A percentile compares a stretch with the other conserved stretches of the same genome.
Conservation (phyloP, 2,888 invertebrate genomes). For the Lasioglossum lativentre region DNA sequence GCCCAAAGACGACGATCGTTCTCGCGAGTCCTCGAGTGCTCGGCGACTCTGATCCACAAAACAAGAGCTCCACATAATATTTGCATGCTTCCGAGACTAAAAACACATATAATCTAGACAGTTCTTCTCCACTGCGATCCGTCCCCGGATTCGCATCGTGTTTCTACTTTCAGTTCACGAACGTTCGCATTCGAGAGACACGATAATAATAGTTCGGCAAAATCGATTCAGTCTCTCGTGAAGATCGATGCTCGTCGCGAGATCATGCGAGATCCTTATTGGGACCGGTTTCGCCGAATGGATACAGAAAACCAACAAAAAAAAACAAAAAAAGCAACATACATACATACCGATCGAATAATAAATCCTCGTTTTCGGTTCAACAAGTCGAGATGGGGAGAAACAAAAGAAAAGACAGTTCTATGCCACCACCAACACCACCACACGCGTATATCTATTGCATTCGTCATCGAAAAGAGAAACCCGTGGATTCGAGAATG, state of each 20-base stretch:
- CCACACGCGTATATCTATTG: slow-evolving; percentile 57
- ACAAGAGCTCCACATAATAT: background rate
- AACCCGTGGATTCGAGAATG: background rate
- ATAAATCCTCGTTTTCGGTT: background rate
- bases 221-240: background rate
- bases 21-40: background rate
- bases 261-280: background rate
- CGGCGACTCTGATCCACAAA: background rate
- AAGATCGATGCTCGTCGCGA: background rate
- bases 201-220: background rate
- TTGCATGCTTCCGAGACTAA: background rate
- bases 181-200: background rate
- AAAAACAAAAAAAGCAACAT: slow-evolving; percentile 4
- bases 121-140: background rate
- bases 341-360: background rate
- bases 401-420: slow-evolving; percentile 8
- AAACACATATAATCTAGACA: background rate
- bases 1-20: background rate
- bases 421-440: slow-evolving; percentile 62
- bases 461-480: slow-evolving; percentile 32
- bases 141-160: background rate
- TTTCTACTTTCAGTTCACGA: background rate
- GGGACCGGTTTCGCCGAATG: background rate
- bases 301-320: background rate
- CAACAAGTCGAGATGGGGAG: background rate